Percentiles rank a stretch among this genome's conserved stretches.
phyloP scores from a whole-genome alignment of 2,888 invertebrate genomes.

The Epistrophe grossulariae region DNA sequence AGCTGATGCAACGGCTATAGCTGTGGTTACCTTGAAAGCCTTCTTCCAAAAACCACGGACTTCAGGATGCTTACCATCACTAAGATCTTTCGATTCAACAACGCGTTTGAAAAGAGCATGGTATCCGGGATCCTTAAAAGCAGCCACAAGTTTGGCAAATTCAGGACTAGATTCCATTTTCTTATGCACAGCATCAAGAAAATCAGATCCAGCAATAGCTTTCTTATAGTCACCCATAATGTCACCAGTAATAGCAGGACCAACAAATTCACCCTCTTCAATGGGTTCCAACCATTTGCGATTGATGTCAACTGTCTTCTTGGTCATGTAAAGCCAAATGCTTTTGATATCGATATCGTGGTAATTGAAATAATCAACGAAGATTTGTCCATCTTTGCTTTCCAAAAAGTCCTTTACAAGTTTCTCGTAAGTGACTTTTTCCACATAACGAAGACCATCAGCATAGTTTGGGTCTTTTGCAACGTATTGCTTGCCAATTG shows the following conservation, averaged over 20 bases:
- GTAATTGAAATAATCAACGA: background rate
- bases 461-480: conserved; percentile 2
- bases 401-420: background rate
- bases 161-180: conserved; percentile 29
- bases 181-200: background rate
- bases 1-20: background rate
- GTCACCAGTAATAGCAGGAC: background rate
- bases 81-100: background rate
- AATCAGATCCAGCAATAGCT: background rate
- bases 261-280: background rate
- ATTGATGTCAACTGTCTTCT: background rate
- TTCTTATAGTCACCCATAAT: conserved; percentile 11
- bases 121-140: conserved; percentile 10
- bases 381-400: background rate
- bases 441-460: background rate
- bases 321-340: background rate
- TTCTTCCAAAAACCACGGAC: conserved; percentile 7
- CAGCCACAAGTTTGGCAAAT: conserved; percentile 28
- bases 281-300: conserved; percentile 29
- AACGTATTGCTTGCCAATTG: conserved; percentile 29
- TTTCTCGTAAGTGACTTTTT: background rate
- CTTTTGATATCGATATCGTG: background rate
- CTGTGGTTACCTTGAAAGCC: background rate
- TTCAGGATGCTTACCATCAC: background rate
- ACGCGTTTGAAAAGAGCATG: background rate